These are phyloP conservation scores for Cygnus olor DNA, from an alignment of 2,797 vertebrate species.

Conservation along the genomic window DNA sequence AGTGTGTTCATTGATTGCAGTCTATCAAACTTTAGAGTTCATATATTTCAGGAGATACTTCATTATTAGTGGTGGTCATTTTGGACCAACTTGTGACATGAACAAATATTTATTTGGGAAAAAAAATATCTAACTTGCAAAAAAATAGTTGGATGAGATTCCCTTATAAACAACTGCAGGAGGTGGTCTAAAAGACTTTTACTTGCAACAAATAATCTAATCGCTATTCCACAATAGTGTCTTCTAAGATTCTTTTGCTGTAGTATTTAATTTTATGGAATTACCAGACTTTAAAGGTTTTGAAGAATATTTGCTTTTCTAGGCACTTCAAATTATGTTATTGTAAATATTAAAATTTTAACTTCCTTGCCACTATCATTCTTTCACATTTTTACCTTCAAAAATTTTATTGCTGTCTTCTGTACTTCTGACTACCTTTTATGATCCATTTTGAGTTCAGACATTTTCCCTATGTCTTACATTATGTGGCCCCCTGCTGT, in stretches of 20 bases:
- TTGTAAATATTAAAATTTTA: fast-evolving
- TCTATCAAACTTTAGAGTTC: too few species aligned
- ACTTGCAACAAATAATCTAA: fast-evolving
- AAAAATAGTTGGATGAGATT: background rate
- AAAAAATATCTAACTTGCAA: background rate
- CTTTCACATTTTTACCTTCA: background rate
- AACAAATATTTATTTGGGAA: background rate
- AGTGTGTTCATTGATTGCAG: too few species aligned
- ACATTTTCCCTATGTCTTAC: slow-evolving; percentile 16
- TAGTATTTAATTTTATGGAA: background rate
- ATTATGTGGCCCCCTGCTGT: slow-evolving; percentile 54
- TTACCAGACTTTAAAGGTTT: background rate
- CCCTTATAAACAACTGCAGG: background rate
- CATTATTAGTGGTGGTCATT: background rate
- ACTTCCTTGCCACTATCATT: background rate
- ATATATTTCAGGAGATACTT: background rate
- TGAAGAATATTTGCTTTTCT: background rate
- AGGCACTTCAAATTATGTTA: fast-evolving
- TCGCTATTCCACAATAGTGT: background rate
- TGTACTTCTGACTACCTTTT: background rate
- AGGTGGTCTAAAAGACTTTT: background rate
- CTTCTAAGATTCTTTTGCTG: background rate
- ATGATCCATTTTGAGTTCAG: background rate
- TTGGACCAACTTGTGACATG: background rate
- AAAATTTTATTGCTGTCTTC: background rate